Evolutionary conservation across 2,113 vertebrate genomes (phyloP).

Genomic region (Rhizomys pruinosus): DNA sequence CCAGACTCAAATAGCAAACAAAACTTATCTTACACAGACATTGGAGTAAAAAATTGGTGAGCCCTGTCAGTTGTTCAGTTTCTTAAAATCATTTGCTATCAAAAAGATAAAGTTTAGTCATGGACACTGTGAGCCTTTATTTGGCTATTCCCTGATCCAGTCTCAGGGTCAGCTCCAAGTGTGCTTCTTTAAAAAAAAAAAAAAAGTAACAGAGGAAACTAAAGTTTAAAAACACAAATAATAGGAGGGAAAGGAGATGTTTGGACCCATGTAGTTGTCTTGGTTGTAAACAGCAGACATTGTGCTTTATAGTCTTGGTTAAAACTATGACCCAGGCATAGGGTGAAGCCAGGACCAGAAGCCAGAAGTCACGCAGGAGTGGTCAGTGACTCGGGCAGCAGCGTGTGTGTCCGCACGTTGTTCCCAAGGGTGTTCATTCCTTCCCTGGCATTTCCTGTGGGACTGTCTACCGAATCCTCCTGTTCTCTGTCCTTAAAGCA

Average conservation of each 20-base stretch:
- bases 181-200: constrained; percentile 41
- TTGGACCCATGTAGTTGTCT: not conserved
- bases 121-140: not conserved
- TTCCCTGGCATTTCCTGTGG: not conserved
- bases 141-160: not conserved
- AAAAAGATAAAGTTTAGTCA: not conserved
- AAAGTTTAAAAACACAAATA: not conserved
- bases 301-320: constrained; percentile 57
- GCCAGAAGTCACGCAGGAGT: not conserved
- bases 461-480: not conserved
- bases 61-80: not conserved
- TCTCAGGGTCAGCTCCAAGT: not conserved
- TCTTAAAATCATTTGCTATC: constrained; percentile 29
- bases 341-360: not conserved
- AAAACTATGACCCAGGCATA: not conserved
- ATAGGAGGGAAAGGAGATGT: not conserved
- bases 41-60: constrained; percentile 59
- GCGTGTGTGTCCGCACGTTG: not conserved
- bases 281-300: constrained; percentile 68
- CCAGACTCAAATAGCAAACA: constrained; percentile 9
- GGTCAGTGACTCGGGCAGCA: not conserved
- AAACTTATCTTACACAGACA: constrained; percentile 22
- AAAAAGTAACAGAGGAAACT: not conserved
- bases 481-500: not conserved
- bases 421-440: not conserved